A percentile compares a stretch with the other conserved stretches of the same genome.
Evolutionary conservation across 1,140 invertebrate genomes (phyloP).

Genomic region (Brachionus rotundiformis): DNA sequence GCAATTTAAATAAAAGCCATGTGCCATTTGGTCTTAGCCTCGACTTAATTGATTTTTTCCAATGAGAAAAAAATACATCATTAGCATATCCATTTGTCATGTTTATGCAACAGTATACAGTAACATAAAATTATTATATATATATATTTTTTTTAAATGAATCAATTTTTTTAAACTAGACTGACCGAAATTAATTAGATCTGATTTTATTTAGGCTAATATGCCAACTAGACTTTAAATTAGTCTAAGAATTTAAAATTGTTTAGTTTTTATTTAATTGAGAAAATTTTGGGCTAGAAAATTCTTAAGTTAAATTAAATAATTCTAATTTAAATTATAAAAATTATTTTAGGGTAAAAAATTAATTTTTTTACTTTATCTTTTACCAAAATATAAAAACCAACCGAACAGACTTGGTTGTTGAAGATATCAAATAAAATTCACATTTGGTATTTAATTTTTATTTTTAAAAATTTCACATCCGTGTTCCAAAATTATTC

Average conservation of each 20-base stretch:
- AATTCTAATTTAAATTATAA: background rate
- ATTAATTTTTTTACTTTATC: background rate
- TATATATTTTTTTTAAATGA: too few relatives aligned
- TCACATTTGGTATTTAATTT: background rate
- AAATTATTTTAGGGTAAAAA: background rate
- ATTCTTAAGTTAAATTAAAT: background rate
- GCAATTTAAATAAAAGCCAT: background rate
- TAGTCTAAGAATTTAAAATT: background rate
- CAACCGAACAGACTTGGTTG: too few relatives aligned
- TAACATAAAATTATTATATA: too few relatives aligned
- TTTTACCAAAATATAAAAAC: too few relatives aligned
- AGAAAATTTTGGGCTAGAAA: background rate
- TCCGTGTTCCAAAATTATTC: background rate
- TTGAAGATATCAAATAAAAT: background rate
- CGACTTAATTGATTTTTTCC: constrained; percentile 8
- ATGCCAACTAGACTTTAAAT: background rate
- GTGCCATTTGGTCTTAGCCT: constrained; percentile 32
- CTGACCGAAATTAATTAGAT: constrained; percentile 6
- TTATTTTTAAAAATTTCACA: background rate
- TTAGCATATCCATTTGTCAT: too few relatives aligned
- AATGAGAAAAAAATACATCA: too few relatives aligned
- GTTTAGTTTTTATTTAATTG: too few relatives aligned
- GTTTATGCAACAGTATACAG: too few relatives aligned
- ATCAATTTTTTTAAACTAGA: background rate
- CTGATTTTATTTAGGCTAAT: constrained; percentile 12